Conservation (phyloP, 1,140 invertebrate genomes). For the Cepaea nemoralis region DNA sequence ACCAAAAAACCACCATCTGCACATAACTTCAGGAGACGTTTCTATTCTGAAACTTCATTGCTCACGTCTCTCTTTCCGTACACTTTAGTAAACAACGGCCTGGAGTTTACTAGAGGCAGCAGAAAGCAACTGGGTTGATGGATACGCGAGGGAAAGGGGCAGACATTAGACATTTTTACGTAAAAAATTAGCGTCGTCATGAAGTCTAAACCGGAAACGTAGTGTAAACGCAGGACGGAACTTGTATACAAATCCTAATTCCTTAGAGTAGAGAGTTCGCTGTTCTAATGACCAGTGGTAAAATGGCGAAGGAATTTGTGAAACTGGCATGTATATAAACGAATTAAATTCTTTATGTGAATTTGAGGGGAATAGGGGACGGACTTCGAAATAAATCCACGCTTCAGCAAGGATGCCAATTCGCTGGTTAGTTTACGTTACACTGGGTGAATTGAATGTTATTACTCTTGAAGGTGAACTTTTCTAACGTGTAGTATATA, state of each 20-base stretch:
- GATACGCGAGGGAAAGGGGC: neutral
- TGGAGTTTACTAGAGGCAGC: neutral
- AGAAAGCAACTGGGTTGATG: neutral
- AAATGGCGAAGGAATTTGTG: neutral
- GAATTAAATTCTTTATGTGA: constrained; percentile 35
- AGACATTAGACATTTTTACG: neutral
- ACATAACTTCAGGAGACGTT: too few species aligned
- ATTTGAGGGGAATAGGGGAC: neutral
- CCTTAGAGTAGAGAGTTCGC: constrained; percentile 1
- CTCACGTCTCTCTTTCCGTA: neutral
- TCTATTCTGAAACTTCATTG: neutral
- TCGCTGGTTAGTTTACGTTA: neutral
- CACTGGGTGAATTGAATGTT: neutral
- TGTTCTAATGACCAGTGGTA: constrained; percentile 34
- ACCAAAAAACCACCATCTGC: too few species aligned
- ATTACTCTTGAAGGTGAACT: neutral
- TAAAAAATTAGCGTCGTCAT: constrained; percentile 32
- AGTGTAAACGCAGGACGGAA: constrained; percentile 18
- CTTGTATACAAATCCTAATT: constrained; percentile 27
- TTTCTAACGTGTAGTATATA: too few species aligned
- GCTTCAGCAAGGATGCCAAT: neutral
- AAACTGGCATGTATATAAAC: constrained; percentile 34
- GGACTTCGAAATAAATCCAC: neutral
- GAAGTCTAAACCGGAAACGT: constrained; percentile 30
- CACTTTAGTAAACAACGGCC: neutral